Evolutionary conservation across 2,113 vertebrate genomes (phyloP), one percentile per base, ranked within the genome.

Genomic region (Macrotus californicus): DNA sequence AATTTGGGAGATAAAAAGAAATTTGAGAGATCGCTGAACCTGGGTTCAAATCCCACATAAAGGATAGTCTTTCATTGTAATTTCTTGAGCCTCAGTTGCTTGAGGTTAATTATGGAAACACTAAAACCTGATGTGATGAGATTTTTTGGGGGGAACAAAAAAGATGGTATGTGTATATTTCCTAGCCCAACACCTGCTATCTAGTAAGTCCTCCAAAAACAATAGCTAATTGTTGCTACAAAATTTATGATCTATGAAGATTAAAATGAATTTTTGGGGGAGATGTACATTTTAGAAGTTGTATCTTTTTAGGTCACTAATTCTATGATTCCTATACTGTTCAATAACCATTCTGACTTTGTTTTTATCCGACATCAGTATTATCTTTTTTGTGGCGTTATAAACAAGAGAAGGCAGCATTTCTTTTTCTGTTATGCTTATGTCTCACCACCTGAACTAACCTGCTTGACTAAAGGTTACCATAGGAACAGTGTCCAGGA

Each of bases 401-500:
- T 7, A 36, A 88, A 39, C 50, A 81, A 83, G 29, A 90, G 26
- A 26, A 66, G 29, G 29, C 16, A 41, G 41, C 22, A 36, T 90
- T 92, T 89, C 34, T 64, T 72, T 54, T 84, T 75, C 48, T 89
- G 0, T 88, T 12, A 54, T 54, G 48, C 46, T 11, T 26, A 9
- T 7, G 13, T 0, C 2, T 52, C 34, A 59, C 43, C 84, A 52
- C 46, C 46, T 22, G 72, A 77, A 85, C 67, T 80, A 76, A 83
- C 76, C 85, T 87, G 61, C 54, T 84, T 76, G 83, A 67, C 36
- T 34, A 43, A 61, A 34, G 48, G 95, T 97, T 94, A 81, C 95
- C 85, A 94, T 94, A 92, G 95, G 41, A 97, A 96, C 84, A 3
- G 59, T 43, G 41, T 86, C 91, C 43, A 69, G 22, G 43, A 43